Evolutionary conservation across 2,888 invertebrate species (phyloP).

Genomic region (Ceramica pisi): DNA sequence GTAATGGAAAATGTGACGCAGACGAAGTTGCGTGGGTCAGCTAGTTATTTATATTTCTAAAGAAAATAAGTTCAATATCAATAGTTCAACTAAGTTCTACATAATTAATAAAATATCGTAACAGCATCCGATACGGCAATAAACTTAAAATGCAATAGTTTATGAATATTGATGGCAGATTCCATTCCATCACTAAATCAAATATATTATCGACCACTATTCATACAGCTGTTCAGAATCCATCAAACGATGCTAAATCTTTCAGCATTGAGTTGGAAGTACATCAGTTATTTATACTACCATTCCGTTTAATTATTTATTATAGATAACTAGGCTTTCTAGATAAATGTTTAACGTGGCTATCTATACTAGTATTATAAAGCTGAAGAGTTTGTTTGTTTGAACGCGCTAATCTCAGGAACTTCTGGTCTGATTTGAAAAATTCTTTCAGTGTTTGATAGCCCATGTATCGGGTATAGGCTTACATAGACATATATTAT

Average conservation of each 20-base stretch:
- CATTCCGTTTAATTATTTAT: conserved; percentile 37
- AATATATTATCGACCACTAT: conserved; percentile 33
- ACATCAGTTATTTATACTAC: conserved; percentile 35
- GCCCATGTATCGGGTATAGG: no score
- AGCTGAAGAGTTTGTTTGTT: no score
- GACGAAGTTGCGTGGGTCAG: no score
- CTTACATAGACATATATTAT: no score
- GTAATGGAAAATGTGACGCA: no score
- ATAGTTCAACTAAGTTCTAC: background rate
- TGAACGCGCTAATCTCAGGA: no score
- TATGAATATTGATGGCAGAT: conserved; percentile 53
- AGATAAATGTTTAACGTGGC: background rate
- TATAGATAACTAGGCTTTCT: conserved; percentile 1
- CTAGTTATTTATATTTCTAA: no score
- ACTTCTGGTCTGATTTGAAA: no score
- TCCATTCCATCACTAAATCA: conserved; percentile 11
- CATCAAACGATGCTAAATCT: conserved; percentile 31
- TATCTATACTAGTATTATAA: no score
- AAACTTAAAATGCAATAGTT: conserved; percentile 33
- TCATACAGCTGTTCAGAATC: conserved; percentile 25
- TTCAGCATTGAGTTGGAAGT: conserved; percentile 7
- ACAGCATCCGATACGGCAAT: conserved; percentile 10
- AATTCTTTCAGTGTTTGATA: no score
- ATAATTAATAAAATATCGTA: conserved; percentile 25
- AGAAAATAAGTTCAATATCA: background rate